Percentiles rank a stretch among this genome's conserved stretches.
Evolutionary conservation across 2,797 vertebrate genomes (phyloP).

Genomic region (Lutjanus argentimaculatus): DNA sequence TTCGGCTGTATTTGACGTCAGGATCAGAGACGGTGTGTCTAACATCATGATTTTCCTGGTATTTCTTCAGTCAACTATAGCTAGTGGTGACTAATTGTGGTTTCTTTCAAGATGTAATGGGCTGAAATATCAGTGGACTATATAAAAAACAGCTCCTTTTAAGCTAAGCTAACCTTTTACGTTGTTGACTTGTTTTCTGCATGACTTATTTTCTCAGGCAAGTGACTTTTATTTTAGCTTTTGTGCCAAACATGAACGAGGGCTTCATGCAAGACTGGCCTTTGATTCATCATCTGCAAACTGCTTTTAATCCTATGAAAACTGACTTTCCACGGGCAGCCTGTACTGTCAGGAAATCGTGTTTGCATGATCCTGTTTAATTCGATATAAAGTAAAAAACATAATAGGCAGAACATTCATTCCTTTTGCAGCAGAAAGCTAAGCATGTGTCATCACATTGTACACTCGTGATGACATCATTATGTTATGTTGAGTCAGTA

Average conservation of each 20-base stretch:
- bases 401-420: no score
- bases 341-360: no score
- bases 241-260: background rate
- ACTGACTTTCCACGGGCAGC: no score
- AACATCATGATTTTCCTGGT: background rate
- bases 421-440: no score
- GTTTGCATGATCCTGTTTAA: no score
- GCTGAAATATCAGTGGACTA: background rate
- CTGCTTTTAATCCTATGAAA: background rate
- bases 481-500: no score
- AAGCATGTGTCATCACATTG: no score
- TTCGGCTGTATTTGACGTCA: constrained; percentile 18
- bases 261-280: background rate
- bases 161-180: background rate
- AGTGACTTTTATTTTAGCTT: constrained; percentile 12
- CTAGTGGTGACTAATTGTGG: background rate
- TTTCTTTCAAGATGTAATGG: background rate
- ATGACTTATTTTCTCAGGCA: background rate
- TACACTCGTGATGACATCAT: no score
- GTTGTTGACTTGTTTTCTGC: constrained; percentile 6
- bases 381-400: no score
- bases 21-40: background rate
- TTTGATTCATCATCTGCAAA: background rate
- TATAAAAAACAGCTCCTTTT: background rate
- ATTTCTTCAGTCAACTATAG: background rate